A percentile compares a stretch with the other conserved stretches of the same genome.
These are phyloP conservation scores for Nymphalis io DNA, from an alignment of 1,140 invertebrate species.

Conservation along the genomic window DNA sequence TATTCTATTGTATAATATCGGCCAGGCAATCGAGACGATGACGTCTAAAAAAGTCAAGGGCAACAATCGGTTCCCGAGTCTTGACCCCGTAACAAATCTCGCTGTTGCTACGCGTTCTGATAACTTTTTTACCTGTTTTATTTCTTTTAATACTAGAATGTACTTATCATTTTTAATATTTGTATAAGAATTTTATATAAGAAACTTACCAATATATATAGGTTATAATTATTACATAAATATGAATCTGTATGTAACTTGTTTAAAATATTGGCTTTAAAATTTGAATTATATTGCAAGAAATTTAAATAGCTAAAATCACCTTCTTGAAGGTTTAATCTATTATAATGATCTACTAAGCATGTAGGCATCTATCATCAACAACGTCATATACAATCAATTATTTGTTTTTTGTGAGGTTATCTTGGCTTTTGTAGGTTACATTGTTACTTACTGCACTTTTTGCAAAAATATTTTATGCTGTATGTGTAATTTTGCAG, in stretches of 20 bases:
- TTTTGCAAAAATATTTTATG: no score
- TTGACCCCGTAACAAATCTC: conserved; percentile 56
- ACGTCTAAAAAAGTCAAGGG: conserved; percentile 68
- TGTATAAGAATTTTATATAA: no score
- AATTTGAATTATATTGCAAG: conserved; percentile 25
- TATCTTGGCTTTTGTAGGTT: no score
- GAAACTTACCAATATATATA: no score
- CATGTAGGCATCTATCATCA: no score
- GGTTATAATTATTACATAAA: no score
- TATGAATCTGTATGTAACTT: no score
- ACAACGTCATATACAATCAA: no score
- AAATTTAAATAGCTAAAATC: conserved; percentile 20
- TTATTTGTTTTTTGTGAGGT: no score
- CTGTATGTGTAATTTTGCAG: no score
- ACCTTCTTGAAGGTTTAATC: background rate
- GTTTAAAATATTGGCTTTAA: background rate
- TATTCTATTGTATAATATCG: conserved; percentile 29
- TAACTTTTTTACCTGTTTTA: background rate
- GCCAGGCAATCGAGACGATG: conserved; percentile 43
- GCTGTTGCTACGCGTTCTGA: conserved; percentile 20
- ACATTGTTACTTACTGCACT: no score
- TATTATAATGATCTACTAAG: background rate
- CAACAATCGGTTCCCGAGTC: conserved; percentile 64
- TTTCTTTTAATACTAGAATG: conserved; percentile 30
- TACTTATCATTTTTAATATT: background rate